Conservation (phyloP, 2,113 vertebrate species). For the Shinisaurus crocodilurus region DNA sequence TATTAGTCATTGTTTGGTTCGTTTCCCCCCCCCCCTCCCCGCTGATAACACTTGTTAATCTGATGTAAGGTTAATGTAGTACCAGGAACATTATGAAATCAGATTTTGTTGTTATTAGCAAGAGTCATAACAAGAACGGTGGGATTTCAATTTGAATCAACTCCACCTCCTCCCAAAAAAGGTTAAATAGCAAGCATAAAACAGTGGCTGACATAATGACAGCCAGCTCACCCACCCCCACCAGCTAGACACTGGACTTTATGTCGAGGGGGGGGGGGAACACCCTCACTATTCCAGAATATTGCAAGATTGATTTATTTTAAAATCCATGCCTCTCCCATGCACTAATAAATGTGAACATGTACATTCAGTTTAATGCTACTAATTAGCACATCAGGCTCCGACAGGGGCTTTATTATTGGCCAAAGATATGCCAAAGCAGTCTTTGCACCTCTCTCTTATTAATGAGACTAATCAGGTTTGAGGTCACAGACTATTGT, state of each 20-base stretch:
- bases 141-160: slow-evolving; percentile 41
- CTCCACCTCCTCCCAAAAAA: slow-evolving; percentile 18
- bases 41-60: slow-evolving; percentile 55
- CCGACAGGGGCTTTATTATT: slow-evolving; percentile 54
- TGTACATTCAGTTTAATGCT: slow-evolving; percentile 55
- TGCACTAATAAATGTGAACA: slow-evolving; percentile 66
- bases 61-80: slow-evolving; percentile 56
- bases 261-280: neutral
- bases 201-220: slow-evolving; percentile 22
- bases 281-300: slow-evolving; percentile 37
- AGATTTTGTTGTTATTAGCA: slow-evolving; percentile 57
- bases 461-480: slow-evolving; percentile 31
- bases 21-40: too few relatives aligned
- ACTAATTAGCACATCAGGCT: slow-evolving; percentile 64
- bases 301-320: slow-evolving; percentile 47
- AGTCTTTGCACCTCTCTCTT: slow-evolving; percentile 42
- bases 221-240: neutral
- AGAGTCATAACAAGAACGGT: slow-evolving; percentile 35
- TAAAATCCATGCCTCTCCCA: slow-evolving; percentile 50
- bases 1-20: slow-evolving; percentile 19
- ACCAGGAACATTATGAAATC: slow-evolving; percentile 45
- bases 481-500: slow-evolving; percentile 21
- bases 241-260: slow-evolving; percentile 26
- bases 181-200: slow-evolving; percentile 55
- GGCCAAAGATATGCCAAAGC: slow-evolving; percentile 43